A percentile compares a stretch with the other conserved stretches of the same genome.
Evolutionary conservation across 2,797 vertebrate genomes (phyloP).

Genomic region (Liparis tanakae): DNA sequence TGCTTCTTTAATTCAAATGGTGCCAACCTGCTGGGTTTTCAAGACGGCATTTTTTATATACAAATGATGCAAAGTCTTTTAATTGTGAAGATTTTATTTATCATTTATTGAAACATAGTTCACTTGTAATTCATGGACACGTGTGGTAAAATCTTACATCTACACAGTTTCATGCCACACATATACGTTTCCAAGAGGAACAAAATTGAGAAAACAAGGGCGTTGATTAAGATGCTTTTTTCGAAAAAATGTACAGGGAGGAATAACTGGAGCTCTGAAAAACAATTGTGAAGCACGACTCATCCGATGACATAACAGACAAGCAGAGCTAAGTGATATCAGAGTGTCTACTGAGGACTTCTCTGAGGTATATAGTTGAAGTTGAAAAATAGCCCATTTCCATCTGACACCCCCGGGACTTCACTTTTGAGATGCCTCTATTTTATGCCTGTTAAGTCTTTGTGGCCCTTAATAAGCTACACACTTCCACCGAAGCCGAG

Average conservation of each 20-base stretch:
- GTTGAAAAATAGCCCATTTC: constrained; percentile 34
- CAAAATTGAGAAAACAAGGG: background rate
- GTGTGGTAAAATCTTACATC: background rate
- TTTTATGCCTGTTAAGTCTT: constrained; percentile 61
- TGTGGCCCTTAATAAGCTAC: constrained; percentile 68
- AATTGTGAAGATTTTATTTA: background rate
- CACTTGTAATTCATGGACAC: background rate
- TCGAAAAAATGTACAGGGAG: background rate
- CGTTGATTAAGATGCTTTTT: background rate
- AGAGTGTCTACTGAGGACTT: constrained; percentile 21
- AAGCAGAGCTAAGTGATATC: background rate
- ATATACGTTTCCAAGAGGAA: background rate
- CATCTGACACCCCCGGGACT: constrained; percentile 43
- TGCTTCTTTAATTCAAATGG: constrained; percentile 30
- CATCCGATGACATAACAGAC: constrained; percentile 1
- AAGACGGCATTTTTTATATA: background rate
- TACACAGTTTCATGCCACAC: background rate
- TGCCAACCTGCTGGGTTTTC: background rate
- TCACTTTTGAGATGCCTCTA: constrained; percentile 47
- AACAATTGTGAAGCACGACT: background rate
- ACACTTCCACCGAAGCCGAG: constrained; percentile 59
- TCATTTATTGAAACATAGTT: background rate
- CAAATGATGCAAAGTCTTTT: background rate
- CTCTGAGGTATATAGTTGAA: constrained; percentile 25
- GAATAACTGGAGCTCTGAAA: background rate